These are phyloP conservation scores for Pachyuromys duprasi DNA, from an alignment of 2,797 vertebrate genomes.

Conservation along the genomic window DNA sequence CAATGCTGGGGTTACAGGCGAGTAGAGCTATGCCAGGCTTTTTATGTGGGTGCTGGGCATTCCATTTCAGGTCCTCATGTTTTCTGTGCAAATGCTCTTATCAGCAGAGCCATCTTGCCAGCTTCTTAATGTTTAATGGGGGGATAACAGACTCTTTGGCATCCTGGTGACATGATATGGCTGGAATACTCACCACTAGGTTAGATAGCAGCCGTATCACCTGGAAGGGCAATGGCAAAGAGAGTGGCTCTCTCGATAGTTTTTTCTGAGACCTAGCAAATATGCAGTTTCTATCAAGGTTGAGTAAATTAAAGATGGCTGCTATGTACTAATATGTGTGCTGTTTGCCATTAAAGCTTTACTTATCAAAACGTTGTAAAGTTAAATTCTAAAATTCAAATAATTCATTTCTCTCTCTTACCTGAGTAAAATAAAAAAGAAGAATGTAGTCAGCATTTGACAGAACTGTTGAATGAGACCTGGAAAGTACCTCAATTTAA, in stretches of 20 bases:
- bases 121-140: neutral
- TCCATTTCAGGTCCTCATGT: neutral
- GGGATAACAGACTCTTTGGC: neutral
- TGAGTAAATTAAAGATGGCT: conserved; percentile 3
- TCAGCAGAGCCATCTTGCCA: neutral
- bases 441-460: neutral
- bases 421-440: neutral
- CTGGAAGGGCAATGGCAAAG: neutral
- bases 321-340: neutral
- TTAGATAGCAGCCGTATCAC: neutral
- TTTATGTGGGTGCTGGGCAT: neutral
- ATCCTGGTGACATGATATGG: neutral
- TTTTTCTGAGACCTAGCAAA: neutral
- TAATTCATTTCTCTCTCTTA: neutral
- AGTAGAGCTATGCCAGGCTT: neutral
- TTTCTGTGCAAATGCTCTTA: neutral
- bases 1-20: neutral
- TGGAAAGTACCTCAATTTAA: conserved; percentile 40
- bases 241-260: neutral
- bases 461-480: neutral
- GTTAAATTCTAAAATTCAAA: neutral
- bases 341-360: conserved; percentile 31
- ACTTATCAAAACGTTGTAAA: neutral
- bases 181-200: neutral
- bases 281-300: conserved; percentile 2